Evolutionary conservation across 2,113 vertebrate genomes (phyloP), one percentile per base, ranked within the genome.

Genomic region (Tragelaphus strepsiceros): DNA sequence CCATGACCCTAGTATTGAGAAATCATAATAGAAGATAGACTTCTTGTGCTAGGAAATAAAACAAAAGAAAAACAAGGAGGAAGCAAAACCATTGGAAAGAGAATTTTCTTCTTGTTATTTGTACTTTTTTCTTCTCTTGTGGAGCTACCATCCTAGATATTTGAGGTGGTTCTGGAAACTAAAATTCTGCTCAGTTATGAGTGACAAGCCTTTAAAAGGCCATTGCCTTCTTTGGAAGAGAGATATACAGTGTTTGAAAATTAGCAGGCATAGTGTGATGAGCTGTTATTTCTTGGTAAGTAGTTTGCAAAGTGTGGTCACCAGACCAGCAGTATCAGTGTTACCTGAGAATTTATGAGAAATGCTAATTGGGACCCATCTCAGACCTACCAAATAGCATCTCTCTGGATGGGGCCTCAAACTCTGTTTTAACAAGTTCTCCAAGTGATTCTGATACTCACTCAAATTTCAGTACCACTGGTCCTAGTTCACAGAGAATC

Each of bases 211-310:
- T 88, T 88, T 74, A 58, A 39, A 32, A 88, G 86, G 16, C 77
- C 28, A 62, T 92, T 94, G 49, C 59, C 90, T 94, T 94, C 83
- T 97, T 94, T 91, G 91, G 90, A 95, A 84, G 58, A 96, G 58
- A 62, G 74, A 91, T 51, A 28, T 71, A 39, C 77, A 81, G 51
- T 97, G 92, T 51, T 89, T 91, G 67, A 67, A 95, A 90, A 67
- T 56, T 56, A 30, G 71, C 53, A 88, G 91, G 62, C n/a, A 61
- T 89, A 59, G 19, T 91, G 14, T 93, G 35, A 86, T 92, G 77
- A 94, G 30, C 35, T 87, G 32, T 58, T 62, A 95, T 89, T 88
- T 93, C 86, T 88, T 94, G 74, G n/a, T 67, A 56, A 96, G 58
- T 92, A 56, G 54, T 93, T 96, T 87, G 94, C 82, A 77, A 85